Percentiles rank a stretch among this genome's conserved stretches.
Evolutionary conservation across 2,797 vertebrate species (phyloP).

Genomic region (Anabacerthia variegaticeps): DNA sequence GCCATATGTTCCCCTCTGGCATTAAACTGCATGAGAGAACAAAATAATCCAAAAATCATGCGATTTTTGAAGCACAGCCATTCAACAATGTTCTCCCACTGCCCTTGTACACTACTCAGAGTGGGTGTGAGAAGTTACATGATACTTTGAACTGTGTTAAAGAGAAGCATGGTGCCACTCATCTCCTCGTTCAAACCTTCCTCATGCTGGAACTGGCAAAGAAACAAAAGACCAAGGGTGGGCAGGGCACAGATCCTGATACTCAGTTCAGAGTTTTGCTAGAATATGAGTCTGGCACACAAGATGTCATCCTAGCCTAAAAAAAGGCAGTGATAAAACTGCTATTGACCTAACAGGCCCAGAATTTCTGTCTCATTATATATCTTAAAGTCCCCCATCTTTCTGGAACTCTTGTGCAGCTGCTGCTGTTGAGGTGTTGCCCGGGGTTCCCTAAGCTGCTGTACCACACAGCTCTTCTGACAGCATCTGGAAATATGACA

Average conservation of each 20-base stretch:
- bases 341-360: not conserved
- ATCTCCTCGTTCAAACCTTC: not conserved
- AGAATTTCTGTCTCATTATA: not conserved
- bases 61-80: not conserved
- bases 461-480: not conserved
- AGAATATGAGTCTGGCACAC: not conserved
- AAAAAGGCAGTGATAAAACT: not conserved
- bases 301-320: not conserved
- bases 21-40: not conserved
- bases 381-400: not conserved
- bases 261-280: not conserved
- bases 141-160: not conserved
- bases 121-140: not conserved
- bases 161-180: not conserved
- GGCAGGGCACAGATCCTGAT: not conserved
- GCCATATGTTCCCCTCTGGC: slow-evolving; percentile 12
- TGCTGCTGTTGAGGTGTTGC: not conserved
- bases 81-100: not conserved
- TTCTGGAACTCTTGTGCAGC: not conserved
- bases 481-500: not conserved
- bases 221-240: not conserved
- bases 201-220: not conserved
- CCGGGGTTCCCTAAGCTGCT: fast-evolving
- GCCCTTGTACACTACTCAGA: not conserved
- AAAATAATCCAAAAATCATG: slow-evolving; percentile 44